These are phyloP conservation scores for Cecidostiba fungosa DNA, from an alignment of 2,888 invertebrate genomes.

Conservation along the genomic window DNA sequence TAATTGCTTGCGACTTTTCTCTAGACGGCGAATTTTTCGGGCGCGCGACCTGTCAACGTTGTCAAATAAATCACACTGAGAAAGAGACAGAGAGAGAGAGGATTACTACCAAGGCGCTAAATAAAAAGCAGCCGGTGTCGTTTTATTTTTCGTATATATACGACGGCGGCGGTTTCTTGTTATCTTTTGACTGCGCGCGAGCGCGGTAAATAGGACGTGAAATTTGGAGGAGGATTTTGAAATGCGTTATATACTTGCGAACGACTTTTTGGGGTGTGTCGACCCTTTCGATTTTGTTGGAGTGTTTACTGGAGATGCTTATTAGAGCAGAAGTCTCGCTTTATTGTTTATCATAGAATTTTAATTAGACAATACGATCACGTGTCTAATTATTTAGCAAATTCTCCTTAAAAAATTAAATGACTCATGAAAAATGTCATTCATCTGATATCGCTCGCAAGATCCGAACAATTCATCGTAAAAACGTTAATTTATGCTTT, in stretches of 20 bases:
- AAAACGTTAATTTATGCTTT: conserved; percentile 38
- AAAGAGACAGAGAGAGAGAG: neutral
- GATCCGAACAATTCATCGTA: conserved; percentile 36
- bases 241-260: neutral
- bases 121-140: conserved; percentile 22
- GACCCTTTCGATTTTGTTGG: neutral
- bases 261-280: neutral
- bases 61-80: conserved; percentile 58
- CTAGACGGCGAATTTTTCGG: conserved; percentile 41
- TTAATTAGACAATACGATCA: too few species aligned
- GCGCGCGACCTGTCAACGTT: conserved; percentile 34
- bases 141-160: conserved; percentile 5
- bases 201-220: conserved; percentile 49
- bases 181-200: conserved; percentile 25
- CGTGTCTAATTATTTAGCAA: neutral
- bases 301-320: neutral
- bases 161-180: conserved; percentile 39
- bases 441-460: neutral
- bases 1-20: conserved; percentile 55
- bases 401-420: neutral
- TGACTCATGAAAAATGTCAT: neutral
- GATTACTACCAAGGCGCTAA: conserved; percentile 28
- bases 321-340: neutral
- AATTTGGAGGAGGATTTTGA: conserved; percentile 35
- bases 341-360: too few species aligned